These are phyloP conservation scores for Myotis brandtii DNA, from an alignment of 2,113 vertebrate species.

Conservation along the genomic window DNA sequence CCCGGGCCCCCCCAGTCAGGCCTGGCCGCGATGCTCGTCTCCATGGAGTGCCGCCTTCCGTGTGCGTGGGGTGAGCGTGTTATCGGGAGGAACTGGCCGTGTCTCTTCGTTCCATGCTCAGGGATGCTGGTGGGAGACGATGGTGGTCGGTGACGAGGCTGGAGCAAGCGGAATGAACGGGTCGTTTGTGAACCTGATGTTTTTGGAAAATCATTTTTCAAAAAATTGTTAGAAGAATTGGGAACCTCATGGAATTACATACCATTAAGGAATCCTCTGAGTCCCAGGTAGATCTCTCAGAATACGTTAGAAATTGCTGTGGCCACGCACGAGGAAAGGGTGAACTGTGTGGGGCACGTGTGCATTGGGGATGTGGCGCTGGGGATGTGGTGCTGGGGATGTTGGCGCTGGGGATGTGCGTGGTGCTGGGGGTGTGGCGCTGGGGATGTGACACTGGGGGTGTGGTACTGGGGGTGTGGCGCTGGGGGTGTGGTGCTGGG, in stretches of 20 bases:
- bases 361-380: no score
- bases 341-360: no score
- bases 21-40: neutral
- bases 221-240: neutral
- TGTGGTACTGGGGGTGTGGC: no score
- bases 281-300: slow-evolving; percentile 62
- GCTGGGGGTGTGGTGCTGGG: no score
- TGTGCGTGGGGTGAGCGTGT: neutral
- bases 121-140: neutral
- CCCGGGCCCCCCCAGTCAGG: no score
- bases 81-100: neutral
- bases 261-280: neutral
- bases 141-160: neutral
- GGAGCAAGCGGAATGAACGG: neutral
- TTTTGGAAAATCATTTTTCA: neutral
- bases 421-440: no score
- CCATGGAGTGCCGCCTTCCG: neutral
- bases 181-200: neutral
- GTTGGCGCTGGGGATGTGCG: no score
- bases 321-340: no score
- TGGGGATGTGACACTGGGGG: no score
- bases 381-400: no score
- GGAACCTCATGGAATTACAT: neutral
- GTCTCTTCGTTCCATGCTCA: neutral
- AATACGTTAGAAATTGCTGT: neutral